Conservation (phyloP, 2,888 invertebrate genomes). For the Scaeva pyrastri region DNA sequence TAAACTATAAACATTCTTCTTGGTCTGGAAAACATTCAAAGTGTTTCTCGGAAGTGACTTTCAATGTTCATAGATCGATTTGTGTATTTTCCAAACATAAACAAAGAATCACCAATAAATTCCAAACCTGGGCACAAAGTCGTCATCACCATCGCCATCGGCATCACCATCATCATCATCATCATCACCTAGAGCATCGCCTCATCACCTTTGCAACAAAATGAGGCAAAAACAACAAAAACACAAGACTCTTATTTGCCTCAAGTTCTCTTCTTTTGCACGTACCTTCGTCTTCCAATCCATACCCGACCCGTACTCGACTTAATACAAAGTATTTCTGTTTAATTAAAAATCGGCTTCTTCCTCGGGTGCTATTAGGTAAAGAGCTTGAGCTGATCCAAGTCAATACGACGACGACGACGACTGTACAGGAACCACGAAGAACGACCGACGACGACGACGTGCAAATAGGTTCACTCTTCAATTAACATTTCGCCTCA, state of each 20-base stretch:
- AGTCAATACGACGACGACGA: constrained; percentile 1
- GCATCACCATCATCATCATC: background rate
- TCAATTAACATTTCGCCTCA: constrained; percentile 73
- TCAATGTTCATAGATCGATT: constrained; percentile 71
- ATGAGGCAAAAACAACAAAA: background rate
- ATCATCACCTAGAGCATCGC: background rate
- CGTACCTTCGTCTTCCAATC: background rate
- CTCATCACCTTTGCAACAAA: constrained; percentile 37
- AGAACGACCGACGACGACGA: constrained; percentile 23
- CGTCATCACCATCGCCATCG: constrained; percentile 15
- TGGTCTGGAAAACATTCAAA: constrained; percentile 25
- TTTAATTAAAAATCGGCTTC: constrained; percentile 61
- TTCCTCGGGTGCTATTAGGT: constrained; percentile 29
- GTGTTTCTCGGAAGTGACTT: constrained; percentile 71
- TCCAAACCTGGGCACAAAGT: constrained; percentile 46
- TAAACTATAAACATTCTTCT: constrained; percentile 8
- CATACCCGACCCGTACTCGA: background rate
- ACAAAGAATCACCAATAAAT: constrained; percentile 68
- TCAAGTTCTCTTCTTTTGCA: constrained; percentile 31
- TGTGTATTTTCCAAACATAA: constrained; percentile 58
- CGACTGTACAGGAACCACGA: background rate
- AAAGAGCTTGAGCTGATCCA: constrained; percentile 23
- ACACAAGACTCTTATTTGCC: constrained; percentile 32
- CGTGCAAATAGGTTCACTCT: constrained; percentile 72
- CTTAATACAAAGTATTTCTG: constrained; percentile 44